A percentile compares a stretch with the other conserved stretches of the same genome.
Conservation (phyloP, 2,888 invertebrate genomes). For the Leptothorax acervorum region DNA sequence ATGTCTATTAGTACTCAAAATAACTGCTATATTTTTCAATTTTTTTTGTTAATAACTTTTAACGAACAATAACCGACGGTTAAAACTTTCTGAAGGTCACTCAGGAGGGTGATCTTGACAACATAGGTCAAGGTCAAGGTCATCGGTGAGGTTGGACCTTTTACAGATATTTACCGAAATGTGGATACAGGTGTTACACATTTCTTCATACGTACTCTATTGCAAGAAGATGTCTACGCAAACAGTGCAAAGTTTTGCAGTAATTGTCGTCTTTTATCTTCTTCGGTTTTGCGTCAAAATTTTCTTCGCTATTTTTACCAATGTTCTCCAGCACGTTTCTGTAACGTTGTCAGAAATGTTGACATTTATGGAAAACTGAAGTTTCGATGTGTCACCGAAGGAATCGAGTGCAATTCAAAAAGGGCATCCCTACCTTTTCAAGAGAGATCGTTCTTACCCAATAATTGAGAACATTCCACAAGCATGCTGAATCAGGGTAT, state of each 20-base stretch:
- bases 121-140: too few relatives aligned
- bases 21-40: too few relatives aligned
- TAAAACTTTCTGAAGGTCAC: too few relatives aligned
- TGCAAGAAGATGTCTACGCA: conserved; percentile 8
- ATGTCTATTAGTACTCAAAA: too few relatives aligned
- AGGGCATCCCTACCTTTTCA: background rate
- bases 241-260: background rate
- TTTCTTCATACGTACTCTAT: conserved; percentile 8
- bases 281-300: background rate
- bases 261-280: background rate
- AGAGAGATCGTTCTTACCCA: background rate
- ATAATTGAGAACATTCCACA: too few relatives aligned
- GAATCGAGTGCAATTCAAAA: background rate
- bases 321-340: conserved; percentile 3
- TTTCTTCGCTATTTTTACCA: background rate
- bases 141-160: too few relatives aligned
- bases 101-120: too few relatives aligned
- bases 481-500: background rate
- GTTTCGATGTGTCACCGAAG: background rate
- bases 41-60: too few relatives aligned
- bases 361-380: background rate
- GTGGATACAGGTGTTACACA: background rate
- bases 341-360: background rate
- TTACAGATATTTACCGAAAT: too few relatives aligned
- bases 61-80: too few relatives aligned